These are phyloP conservation scores for Lampris incognitus DNA, from an alignment of 2,113 vertebrate genomes.

Conservation along the genomic window DNA sequence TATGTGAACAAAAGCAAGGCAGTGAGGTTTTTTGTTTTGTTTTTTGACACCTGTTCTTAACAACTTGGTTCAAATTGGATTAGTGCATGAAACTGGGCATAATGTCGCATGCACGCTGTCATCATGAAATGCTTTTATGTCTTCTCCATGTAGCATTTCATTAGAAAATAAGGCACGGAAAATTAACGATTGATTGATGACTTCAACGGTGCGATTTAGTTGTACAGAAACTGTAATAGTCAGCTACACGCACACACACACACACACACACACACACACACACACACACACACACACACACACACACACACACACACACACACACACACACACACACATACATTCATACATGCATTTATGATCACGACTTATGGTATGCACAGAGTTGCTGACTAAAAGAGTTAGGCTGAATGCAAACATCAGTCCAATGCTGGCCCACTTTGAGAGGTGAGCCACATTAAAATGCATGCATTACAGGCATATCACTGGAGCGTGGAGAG, in stretches of 20 bases:
- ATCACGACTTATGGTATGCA: slow-evolving; percentile 23
- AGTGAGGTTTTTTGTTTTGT: too few relatives aligned
- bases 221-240: neutral
- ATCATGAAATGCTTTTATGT: neutral
- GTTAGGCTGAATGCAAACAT: slow-evolving; percentile 57
- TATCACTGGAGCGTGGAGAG: slow-evolving; percentile 57
- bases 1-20: too few relatives aligned
- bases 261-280: slow-evolving; percentile 8
- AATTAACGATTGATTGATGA: neutral
- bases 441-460: slow-evolving; percentile 55
- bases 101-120: neutral
- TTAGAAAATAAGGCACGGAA: neutral
- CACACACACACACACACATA: slow-evolving; percentile 3
- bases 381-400: slow-evolving; percentile 45
- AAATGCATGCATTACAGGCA: slow-evolving; percentile 67
- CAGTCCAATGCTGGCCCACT: slow-evolving; percentile 27
- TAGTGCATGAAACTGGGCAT: neutral
- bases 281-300: slow-evolving; percentile 12
- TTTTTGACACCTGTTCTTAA: neutral
- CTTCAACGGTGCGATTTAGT: neutral
- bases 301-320: slow-evolving; percentile 8
- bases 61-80: neutral
- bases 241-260: slow-evolving; percentile 10
- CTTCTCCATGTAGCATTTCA: neutral
- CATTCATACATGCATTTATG: slow-evolving; percentile 1